Evolutionary conservation across 92 coral and sea anemone genomes (phyloP).

Genomic region (Siderastrea radians): DNA sequence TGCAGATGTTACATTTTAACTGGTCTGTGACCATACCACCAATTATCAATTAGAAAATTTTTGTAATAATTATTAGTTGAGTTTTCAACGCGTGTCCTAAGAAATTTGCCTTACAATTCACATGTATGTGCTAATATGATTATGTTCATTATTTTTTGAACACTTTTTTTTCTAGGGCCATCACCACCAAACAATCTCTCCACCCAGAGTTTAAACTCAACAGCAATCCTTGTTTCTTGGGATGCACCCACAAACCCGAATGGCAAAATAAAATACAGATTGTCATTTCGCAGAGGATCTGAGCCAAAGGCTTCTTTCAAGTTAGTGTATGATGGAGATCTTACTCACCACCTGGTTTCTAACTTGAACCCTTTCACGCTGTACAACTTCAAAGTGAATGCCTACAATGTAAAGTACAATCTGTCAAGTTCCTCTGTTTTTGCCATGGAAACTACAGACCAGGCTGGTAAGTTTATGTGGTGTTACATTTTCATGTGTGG

Average conservation of each 20-base stretch:
- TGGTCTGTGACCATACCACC: no score
- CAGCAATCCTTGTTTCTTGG: slow-evolving; percentile 70
- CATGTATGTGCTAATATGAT: background rate
- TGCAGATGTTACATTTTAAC: no score
- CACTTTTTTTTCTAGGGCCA: slow-evolving; percentile 53
- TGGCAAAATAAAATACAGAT: slow-evolving; percentile 69
- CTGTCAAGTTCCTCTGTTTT: slow-evolving; percentile 34
- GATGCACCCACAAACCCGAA: slow-evolving; percentile 58
- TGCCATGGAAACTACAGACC: slow-evolving; percentile 48
- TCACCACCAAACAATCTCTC: slow-evolving; percentile 68
- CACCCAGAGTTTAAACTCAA: slow-evolving; percentile 58
- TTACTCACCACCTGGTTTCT: slow-evolving; percentile 40
- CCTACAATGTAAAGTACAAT: slow-evolving; percentile 62
- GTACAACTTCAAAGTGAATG: slow-evolving; percentile 63
- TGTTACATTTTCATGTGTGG: background rate
- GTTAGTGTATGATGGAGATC: slow-evolving; percentile 36
- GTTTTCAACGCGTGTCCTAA: no score
- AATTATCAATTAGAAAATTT: no score
- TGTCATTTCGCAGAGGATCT: slow-evolving; percentile 14
- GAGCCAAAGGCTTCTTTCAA: slow-evolving; percentile 2
- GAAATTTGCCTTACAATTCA: no score
- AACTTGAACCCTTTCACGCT: slow-evolving; percentile 49
- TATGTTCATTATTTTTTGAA: background rate
- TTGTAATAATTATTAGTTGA: no score
- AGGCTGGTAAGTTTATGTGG: slow-evolving; percentile 46